A percentile compares a stretch with the other conserved stretches of the same genome.
phyloP scores from a whole-genome alignment of 2,113 vertebrate genomes.

The Epinephelus fuscoguttatus region DNA sequence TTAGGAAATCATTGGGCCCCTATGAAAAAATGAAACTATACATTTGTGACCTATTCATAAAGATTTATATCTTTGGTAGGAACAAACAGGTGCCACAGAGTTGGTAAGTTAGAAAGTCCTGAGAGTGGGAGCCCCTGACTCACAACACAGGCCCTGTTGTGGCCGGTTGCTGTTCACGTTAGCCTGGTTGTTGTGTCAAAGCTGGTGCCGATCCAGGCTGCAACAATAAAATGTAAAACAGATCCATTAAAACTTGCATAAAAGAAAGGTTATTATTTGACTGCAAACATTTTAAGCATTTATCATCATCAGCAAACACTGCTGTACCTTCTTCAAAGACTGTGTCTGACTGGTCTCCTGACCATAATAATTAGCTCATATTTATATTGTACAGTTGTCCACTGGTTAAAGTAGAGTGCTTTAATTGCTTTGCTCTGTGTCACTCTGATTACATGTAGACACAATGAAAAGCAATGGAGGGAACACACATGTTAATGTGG shows the following conservation, averaged over 20 bases:
- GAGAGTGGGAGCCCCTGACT: neutral
- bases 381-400: neutral
- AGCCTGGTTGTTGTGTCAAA: neutral
- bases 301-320: constrained; percentile 14
- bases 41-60: neutral
- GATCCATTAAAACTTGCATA: constrained; percentile 14
- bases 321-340: constrained; percentile 3
- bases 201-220: neutral
- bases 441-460: neutral
- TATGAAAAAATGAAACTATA: neutral
- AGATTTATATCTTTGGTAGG: neutral
- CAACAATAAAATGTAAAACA: neutral
- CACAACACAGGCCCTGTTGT: too few relatives aligned
- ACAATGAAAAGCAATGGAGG: neutral
- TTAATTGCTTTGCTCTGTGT: neutral
- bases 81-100: neutral
- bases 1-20: neutral
- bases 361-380: neutral
- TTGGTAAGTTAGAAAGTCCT: neutral
- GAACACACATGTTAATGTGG: neutral
- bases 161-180: too few relatives aligned
- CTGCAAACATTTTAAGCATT: constrained; percentile 8
- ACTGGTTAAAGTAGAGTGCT: neutral
- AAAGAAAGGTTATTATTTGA: constrained; percentile 16
- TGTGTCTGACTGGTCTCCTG: neutral